Base-by-base conservation (phyloP, 2,113 vertebrate genomes). In the Pteruthius melanotis region DNA sequence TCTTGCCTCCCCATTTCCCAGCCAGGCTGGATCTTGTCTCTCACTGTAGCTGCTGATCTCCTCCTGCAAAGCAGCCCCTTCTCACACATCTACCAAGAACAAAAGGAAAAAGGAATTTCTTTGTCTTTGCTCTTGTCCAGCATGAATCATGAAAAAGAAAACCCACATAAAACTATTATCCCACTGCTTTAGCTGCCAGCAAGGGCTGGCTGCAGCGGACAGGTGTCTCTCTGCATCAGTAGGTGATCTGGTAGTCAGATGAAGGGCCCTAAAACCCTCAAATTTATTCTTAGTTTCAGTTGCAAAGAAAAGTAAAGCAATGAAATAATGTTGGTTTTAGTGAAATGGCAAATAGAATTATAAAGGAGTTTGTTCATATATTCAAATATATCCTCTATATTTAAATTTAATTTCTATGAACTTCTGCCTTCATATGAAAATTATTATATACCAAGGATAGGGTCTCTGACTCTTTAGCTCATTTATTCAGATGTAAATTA, bases 401-500 rank as follows among this genome's bases (percentile, higher is more conserved):
- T 82, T 91, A 81, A 83, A 57, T 64, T 49, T 83, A 37, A 66
- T 76, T 81, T 66, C 27, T 70, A 4, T 19, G 2, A 74, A 28
- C 10, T 74, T 92, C 68, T 95, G 39, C 23, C 37, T 90, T 63
- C 19, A 18, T 30, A 16, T 26, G 4, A 49, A 31, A 64, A 56
- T 26, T 40, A n/a, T 10, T 50, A 21, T 19, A 33, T 24, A 57
- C 14, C 37, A 70, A 45, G 64, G 39, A 66, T 6, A 53, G 27
- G 31, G 23, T 64, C 15, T 65, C 40, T 92, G 94, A 83, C 57
- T 86, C 68, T 69, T 47, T 70, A 85, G 63, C n/a, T 65, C 26
- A 18, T 70, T 68, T 47, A n/a, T 53, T 93, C 53, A 68, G 15
- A 59, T 90, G 74, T 70, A 93, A 92, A 94, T 95, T 61, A 90